Evolutionary conservation across 2,888 invertebrate species (phyloP).

Genomic region (Coelinius sp.): DNA sequence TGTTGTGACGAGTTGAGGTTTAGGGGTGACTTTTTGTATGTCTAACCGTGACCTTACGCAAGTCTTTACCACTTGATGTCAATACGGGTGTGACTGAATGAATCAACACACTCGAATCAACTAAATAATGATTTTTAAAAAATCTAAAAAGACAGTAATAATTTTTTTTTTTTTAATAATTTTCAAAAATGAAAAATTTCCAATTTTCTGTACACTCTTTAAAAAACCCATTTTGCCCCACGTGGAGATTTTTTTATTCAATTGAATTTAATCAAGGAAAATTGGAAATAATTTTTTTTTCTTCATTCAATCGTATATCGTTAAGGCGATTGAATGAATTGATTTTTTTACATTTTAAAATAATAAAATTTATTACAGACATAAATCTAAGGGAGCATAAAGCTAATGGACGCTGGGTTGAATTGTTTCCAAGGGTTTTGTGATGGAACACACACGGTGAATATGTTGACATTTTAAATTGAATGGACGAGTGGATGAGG

Average conservation of each 20-base stretch:
- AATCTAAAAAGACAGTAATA: no score
- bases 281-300: background rate
- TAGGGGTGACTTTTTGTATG: constrained; percentile 65
- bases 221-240: background rate
- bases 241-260: no score
- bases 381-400: constrained; percentile 14
- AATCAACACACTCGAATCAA: background rate
- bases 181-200: no score
- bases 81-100: constrained; percentile 11
- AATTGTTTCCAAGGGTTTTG: background rate
- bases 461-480: constrained; percentile 21
- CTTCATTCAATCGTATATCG: background rate
- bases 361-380: background rate
- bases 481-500: background rate
- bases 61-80: constrained; percentile 46
- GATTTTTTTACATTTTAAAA: background rate
- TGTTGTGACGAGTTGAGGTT: constrained; percentile 45
- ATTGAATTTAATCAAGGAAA: background rate
- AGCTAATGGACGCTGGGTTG: background rate
- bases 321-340: background rate
- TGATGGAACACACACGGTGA: constrained; percentile 17
- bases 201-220: constrained; percentile 23
- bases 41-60: constrained; percentile 48
- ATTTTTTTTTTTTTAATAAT: no score
- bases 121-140: background rate